These are phyloP conservation scores for Leptopterna dolabrata DNA, from an alignment of 2,888 invertebrate species.

Conservation along the genomic window DNA sequence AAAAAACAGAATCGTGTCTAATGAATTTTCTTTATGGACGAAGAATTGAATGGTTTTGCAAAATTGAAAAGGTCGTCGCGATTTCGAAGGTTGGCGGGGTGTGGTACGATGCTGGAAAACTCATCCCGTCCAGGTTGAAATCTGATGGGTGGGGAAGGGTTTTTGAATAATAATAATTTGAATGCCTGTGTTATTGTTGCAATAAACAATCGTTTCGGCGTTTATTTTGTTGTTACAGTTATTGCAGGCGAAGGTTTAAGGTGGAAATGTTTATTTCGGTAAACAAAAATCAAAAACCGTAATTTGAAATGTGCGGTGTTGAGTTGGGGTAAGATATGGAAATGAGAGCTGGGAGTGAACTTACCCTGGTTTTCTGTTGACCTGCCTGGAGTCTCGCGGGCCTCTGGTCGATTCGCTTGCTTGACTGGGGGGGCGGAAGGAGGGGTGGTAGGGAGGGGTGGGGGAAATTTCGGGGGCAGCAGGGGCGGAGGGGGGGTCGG, in stretches of 20 bases:
- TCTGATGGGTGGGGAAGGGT: background rate
- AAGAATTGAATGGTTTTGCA: too few species aligned
- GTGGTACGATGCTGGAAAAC: slow-evolving; percentile 14
- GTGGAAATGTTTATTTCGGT: background rate
- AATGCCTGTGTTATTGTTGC: background rate
- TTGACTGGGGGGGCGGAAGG: background rate
- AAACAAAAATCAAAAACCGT: background rate
- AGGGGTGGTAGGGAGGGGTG: background rate
- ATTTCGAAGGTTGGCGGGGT: slow-evolving; percentile 13
- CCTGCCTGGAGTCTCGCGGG: slow-evolving; percentile 53
- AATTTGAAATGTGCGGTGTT: background rate
- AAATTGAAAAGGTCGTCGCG: background rate
- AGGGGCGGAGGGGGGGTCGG: background rate
- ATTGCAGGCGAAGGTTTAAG: too few species aligned
- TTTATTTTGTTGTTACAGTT: too few species aligned
- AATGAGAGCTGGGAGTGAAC: background rate
- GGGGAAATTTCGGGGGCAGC: background rate
- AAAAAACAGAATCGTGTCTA: too few species aligned
- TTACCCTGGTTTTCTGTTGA: slow-evolving; percentile 39
- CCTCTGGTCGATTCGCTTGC: slow-evolving; percentile 45
- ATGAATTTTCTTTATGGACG: too few species aligned
- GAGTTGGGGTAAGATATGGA: background rate
- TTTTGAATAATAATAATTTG: background rate
- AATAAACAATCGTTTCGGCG: background rate
- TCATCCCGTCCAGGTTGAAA: background rate